phyloP scores from a whole-genome alignment of 2,797 vertebrate genomes.

The Scleropages formosus region DNA sequence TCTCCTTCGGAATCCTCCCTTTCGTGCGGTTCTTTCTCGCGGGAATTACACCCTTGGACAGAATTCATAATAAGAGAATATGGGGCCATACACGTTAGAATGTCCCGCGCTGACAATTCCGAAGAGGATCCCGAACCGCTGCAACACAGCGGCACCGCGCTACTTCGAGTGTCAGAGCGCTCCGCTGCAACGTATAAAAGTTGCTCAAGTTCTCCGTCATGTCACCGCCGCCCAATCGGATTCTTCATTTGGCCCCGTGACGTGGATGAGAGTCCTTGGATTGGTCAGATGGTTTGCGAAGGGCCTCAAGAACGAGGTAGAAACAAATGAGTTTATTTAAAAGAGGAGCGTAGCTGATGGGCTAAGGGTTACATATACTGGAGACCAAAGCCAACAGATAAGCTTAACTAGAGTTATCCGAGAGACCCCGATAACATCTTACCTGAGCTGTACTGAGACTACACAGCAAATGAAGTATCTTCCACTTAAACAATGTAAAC shows the following conservation, averaged over 20 bases:
- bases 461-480: not conserved
- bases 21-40: conserved; percentile 56
- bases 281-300: conserved; percentile 54
- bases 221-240: conserved; percentile 67
- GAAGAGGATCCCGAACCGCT: conserved; percentile 25
- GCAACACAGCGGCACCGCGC: conserved; percentile 32
- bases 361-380: conserved; percentile 49
- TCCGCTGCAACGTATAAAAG: conserved; percentile 55
- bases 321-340: conserved; percentile 44
- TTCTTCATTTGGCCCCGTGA: conserved; percentile 55
- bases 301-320: conserved; percentile 48
- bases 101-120: conserved; percentile 40
- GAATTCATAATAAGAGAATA: conserved; percentile 74
- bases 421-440: conserved; percentile 22
- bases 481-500: too few species aligned
- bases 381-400: conserved; percentile 34
- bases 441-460: not conserved
- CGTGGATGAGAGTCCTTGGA: conserved; percentile 47
- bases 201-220: conserved; percentile 63
- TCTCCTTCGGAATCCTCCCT: conserved; percentile 51
- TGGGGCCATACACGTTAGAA: conserved; percentile 74
- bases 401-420: conserved; percentile 51
- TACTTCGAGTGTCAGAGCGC: conserved; percentile 50
- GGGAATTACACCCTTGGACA: conserved; percentile 65
- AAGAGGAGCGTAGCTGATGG: conserved; percentile 45